Percentiles rank a stretch among this genome's conserved stretches.
Evolutionary conservation across 2,888 invertebrate genomes (phyloP).

Genomic region (Nemurella pictetii): DNA sequence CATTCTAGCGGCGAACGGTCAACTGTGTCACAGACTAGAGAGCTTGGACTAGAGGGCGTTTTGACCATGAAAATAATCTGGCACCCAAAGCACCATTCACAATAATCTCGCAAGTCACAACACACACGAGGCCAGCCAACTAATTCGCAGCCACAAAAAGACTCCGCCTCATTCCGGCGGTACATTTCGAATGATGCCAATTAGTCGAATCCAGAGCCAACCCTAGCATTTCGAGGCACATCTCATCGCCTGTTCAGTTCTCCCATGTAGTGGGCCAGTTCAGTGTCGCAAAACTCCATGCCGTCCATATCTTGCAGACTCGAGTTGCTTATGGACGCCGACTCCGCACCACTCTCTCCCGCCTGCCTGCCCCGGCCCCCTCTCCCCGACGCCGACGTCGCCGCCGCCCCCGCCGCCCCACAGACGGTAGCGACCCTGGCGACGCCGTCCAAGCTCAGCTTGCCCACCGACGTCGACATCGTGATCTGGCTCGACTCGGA

Average conservation of each 20-base stretch:
- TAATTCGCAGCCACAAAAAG: too few relatives aligned
- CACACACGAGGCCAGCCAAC: too few relatives aligned
- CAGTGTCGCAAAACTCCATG: constrained; percentile 67
- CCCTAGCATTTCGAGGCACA: too few relatives aligned
- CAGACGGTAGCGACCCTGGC: constrained; percentile 52
- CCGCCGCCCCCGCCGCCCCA: too few relatives aligned
- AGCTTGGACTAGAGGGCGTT: not conserved
- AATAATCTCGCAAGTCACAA: too few relatives aligned
- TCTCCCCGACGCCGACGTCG: not conserved
- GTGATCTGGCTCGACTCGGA: constrained; percentile 50
- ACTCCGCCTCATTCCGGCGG: too few relatives aligned
- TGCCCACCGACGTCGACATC: constrained; percentile 48
- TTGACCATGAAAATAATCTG: not conserved
- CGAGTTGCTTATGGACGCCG: constrained; percentile 67
- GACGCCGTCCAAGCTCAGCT: constrained; percentile 45
- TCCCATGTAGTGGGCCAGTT: constrained; percentile 68
- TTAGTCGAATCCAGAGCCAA: too few relatives aligned
- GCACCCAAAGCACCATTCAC: not conserved
- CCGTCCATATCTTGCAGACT: constrained; percentile 73
- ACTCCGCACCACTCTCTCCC: constrained; percentile 45
- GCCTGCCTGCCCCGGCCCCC: constrained; percentile 45
- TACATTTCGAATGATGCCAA: too few relatives aligned
- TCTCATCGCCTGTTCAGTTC: constrained; percentile 59
- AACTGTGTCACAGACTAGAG: not conserved
- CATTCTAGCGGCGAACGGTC: not conserved